Percentiles rank a stretch among this genome's conserved stretches.
Evolutionary conservation across 1,140 invertebrate genomes (phyloP).

Genomic region (Drosophila carrolli): DNA sequence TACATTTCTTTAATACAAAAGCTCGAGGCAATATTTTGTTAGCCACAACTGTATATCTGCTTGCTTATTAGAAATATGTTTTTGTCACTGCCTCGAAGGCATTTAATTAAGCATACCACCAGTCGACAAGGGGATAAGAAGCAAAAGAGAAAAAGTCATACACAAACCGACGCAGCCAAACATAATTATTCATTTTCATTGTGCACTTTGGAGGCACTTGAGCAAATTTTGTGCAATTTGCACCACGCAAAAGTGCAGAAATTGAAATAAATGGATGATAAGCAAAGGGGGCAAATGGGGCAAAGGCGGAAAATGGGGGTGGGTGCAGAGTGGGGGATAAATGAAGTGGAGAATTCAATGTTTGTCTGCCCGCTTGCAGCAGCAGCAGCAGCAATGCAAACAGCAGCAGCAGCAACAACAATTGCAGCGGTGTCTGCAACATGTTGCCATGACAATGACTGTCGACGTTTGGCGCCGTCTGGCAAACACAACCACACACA

Average conservation of each 20-base stretch:
- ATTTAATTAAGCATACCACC: constrained; percentile 66
- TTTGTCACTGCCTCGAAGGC: constrained; percentile 59
- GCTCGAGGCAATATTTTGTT: not conserved
- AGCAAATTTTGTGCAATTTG: constrained; percentile 69
- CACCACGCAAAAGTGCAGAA: constrained; percentile 68
- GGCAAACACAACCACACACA: constrained; percentile 31
- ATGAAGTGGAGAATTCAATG: constrained; percentile 29
- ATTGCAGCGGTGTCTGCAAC: constrained; percentile 57
- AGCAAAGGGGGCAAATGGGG: constrained; percentile 29
- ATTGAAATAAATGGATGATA: constrained; percentile 78
- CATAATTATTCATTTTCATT: constrained; percentile 74
- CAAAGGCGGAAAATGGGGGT: not conserved
- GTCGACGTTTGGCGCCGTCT: constrained; percentile 66
- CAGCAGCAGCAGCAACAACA: constrained; percentile 12
- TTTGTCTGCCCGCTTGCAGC: constrained; percentile 41
- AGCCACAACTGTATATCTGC: constrained; percentile 2
- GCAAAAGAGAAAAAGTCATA: constrained; percentile 1
- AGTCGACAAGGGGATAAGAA: constrained; percentile 15
- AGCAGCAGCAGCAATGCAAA: constrained; percentile 16
- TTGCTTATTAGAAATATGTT: constrained; percentile 34
- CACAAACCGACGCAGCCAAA: constrained; percentile 35
- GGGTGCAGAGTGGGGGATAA: constrained; percentile 1
- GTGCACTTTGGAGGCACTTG: constrained; percentile 62
- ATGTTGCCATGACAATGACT: constrained; percentile 81
- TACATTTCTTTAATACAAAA: too few relatives aligned